phyloP scores from a whole-genome alignment of 2,797 vertebrate genomes.

The Chelonia mydas region DNA sequence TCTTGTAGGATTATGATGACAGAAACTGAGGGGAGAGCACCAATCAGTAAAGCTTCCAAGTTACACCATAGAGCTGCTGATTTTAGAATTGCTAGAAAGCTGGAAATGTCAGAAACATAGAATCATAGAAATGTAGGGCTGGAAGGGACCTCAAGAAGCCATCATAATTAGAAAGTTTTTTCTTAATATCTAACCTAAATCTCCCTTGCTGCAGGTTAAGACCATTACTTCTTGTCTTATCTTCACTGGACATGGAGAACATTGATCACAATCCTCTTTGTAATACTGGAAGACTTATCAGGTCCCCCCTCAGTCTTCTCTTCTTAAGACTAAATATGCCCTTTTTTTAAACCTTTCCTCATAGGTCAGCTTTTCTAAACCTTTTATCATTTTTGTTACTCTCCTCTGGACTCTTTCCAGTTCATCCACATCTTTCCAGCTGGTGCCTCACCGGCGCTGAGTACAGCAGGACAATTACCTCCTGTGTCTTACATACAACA shows the following conservation, averaged over 20 bases:
- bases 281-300: background rate
- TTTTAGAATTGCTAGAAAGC: background rate
- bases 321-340: background rate
- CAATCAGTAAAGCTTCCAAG: background rate
- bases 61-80: background rate
- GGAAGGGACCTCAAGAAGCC: background rate
- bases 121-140: background rate
- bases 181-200: background rate
- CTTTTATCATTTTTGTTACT: background rate
- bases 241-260: background rate
- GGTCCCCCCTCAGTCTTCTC: background rate
- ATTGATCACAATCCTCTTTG: background rate
- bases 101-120: background rate
- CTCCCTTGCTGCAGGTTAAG: background rate
- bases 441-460: background rate
- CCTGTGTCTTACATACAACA: background rate
- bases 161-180: background rate
- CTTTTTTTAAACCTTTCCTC: background rate
- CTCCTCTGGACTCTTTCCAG: background rate
- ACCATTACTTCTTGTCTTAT: background rate
- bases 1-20: background rate
- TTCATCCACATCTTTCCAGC: background rate
- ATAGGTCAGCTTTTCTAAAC: background rate
- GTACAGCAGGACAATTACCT: background rate
- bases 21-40: background rate